phyloP scores from a whole-genome alignment of 1,140 invertebrate species.

The Penaeus japonicus region DNA sequence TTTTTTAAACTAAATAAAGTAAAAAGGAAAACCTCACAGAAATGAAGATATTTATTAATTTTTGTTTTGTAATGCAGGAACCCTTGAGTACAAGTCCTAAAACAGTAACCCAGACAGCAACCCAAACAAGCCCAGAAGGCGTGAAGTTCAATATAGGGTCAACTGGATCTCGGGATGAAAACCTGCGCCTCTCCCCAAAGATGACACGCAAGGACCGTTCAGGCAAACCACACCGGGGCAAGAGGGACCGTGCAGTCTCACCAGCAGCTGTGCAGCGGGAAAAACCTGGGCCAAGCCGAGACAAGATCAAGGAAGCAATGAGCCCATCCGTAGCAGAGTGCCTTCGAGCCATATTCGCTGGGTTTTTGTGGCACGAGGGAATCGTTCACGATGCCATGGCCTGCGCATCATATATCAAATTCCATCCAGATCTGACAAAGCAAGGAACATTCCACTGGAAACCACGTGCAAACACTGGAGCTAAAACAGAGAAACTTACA shows the following conservation, averaged over 20 bases:
- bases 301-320: conserved; percentile 80
- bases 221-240: conserved; percentile 65
- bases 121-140: conserved; percentile 77
- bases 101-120: conserved; percentile 75
- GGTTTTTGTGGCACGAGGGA: conserved; percentile 96
- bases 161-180: conserved; percentile 66
- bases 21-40: background rate
- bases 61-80: conserved; percentile 49
- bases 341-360: conserved; percentile 91
- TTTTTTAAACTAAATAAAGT: background rate
- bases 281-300: conserved; percentile 60
- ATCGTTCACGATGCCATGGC: conserved; percentile 98
- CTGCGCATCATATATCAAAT: conserved; percentile 94
- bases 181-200: conserved; percentile 72
- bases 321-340: conserved; percentile 93
- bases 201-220: conserved; percentile 70
- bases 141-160: conserved; percentile 71
- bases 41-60: background rate
- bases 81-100: conserved; percentile 58
- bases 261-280: conserved; percentile 64
- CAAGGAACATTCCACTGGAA: conserved; percentile 57
- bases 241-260: conserved; percentile 72
- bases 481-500: conserved; percentile 59
- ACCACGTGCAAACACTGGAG: conserved; percentile 58
- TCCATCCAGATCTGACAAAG: conserved; percentile 76